Base-by-base conservation (phyloP, 2,113 vertebrate species). In the Benitochromis conjunctus region DNA sequence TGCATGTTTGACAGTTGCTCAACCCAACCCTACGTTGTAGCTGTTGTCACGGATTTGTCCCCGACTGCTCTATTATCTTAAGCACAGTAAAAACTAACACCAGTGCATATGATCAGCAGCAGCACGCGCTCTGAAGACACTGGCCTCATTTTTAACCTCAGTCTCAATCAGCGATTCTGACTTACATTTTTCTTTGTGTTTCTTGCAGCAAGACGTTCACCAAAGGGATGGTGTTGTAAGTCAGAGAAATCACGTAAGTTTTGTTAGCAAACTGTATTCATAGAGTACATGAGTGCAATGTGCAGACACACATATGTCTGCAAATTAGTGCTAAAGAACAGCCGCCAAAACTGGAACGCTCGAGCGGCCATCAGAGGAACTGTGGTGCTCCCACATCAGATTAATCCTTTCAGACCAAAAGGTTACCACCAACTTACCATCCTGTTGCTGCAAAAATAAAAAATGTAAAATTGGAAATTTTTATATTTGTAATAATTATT, bases 41-140 rank as follows among this genome's bases (percentile, higher is more conserved):
- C 43, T 84, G 71, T 80, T 19, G 79, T 91, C 88, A 87, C 71
- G 41, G 83, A 87, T 78, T 36, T 18, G 83, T 79, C 64, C 48
- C 51, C n/a, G 71, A 19, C 41, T 80, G 78, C 80, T 86, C 24
- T 82, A 87, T 57, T 69, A 86, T 56, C 18, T 74, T 43, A 55
- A 64, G 24, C 58, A 12, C 55, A 31, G 69, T 48, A 12, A 74
- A 14, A 74, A 19, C 19, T 6, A 71, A 58, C 60, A 41, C 41
- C 0, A 71, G 81, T 54, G 86, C 86, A 66, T 43, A 71, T 10
- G 77, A 46, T 38, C 21, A 12, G 16, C 56, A 43, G 18, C 8
- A 26, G 7, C 58, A 56, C 58, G 19, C 69, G 1, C 69, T 29
- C 14, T 12, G 16, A 74, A 74, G 10, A 29, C 19, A 12, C 1